phyloP scores from a whole-genome alignment of 2,113 vertebrate genomes.

The Hemiprocne comata region DNA sequence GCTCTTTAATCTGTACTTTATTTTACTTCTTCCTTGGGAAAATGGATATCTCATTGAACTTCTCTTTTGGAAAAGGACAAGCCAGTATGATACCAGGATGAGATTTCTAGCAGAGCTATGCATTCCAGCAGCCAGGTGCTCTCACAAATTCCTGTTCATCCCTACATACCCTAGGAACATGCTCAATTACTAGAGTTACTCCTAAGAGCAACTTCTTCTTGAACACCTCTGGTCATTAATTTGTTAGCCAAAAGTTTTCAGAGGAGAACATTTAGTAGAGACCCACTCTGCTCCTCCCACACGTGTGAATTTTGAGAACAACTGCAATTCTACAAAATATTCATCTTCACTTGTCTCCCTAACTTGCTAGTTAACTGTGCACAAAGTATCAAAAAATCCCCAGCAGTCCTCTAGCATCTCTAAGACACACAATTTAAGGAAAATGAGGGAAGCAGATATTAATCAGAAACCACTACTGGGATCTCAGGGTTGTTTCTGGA shows the following conservation, averaged over 20 bases:
- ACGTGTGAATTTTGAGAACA: background rate
- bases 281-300: background rate
- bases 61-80: background rate
- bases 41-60: background rate
- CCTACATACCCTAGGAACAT: fast-evolving
- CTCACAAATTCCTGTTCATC: background rate
- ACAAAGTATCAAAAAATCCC: background rate
- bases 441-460: too few species aligned
- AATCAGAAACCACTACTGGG: fast-evolving
- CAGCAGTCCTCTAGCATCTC: background rate
- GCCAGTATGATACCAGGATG: background rate
- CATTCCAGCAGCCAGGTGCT: background rate
- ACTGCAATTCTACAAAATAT: fast-evolving
- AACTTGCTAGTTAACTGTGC: background rate
- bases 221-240: background rate
- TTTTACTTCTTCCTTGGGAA: slow-evolving; percentile 50
- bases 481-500: background rate
- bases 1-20: slow-evolving; percentile 58
- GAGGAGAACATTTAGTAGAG: fast-evolving
- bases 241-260: background rate
- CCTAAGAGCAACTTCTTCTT: background rate
- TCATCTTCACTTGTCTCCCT: background rate
- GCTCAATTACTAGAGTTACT: background rate
- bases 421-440: fast-evolving
- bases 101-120: background rate